Conservation (phyloP, 2,113 vertebrate genomes). For the Gadus macrocephalus region DNA sequence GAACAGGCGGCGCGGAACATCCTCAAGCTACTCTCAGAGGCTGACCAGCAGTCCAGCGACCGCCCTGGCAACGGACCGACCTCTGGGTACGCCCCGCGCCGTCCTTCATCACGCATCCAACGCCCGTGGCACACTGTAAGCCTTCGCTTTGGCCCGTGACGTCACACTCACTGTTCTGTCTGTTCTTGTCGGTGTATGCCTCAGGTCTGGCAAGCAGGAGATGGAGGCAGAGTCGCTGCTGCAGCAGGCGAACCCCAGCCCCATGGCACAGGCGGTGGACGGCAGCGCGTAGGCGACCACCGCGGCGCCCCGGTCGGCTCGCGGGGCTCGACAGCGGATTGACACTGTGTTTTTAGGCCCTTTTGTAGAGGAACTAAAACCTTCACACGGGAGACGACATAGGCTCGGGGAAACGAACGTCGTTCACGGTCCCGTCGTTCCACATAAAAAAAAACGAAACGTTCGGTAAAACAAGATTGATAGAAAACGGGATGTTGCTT, state of each 20-base stretch:
- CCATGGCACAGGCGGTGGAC: constrained; percentile 89
- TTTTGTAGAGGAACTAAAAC: constrained; percentile 50
- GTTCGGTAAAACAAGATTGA: constrained; percentile 71
- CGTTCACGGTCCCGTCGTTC: constrained; percentile 68
- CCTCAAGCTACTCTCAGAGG: constrained; percentile 93
- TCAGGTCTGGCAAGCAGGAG: constrained; percentile 84
- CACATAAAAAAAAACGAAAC: constrained; percentile 48
- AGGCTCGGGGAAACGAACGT: constrained; percentile 71
- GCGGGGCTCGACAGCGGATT: constrained; percentile 89
- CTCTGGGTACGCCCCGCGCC: constrained; percentile 81
- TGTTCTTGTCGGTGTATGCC: neutral
- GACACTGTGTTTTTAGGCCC: constrained; percentile 80
- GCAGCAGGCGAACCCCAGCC: constrained; percentile 84
- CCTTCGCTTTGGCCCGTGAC: neutral
- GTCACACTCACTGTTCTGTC: neutral
- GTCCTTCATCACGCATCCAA: neutral
- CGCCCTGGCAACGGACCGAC: constrained; percentile 93
- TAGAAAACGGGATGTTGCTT: constrained; percentile 22
- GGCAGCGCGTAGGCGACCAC: constrained; percentile 77
- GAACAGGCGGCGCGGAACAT: constrained; percentile 92
- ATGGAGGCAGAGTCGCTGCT: constrained; percentile 78
- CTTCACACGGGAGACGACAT: constrained; percentile 64
- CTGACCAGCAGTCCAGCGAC: constrained; percentile 91
- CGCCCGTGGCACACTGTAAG: neutral
- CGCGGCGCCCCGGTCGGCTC: constrained; percentile 46